A percentile compares a stretch with the other conserved stretches of the same genome.
Conservation (phyloP, 2,113 vertebrate species). For the Mionectes macconnelli region DNA sequence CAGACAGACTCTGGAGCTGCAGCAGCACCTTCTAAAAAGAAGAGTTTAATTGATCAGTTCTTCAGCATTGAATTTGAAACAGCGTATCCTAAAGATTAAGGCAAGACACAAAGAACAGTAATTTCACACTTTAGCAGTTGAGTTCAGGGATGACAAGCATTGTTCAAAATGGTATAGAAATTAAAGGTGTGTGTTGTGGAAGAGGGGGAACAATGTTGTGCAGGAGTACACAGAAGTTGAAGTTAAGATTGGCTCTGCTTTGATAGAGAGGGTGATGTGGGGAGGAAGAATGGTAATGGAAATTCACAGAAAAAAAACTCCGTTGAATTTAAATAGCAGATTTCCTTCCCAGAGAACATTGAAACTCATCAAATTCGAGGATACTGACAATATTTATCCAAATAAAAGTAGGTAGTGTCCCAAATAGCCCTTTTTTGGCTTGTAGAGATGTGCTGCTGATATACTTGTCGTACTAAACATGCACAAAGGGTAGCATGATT, state of each 20-base stretch:
- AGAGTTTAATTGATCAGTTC: slow-evolving; percentile 97
- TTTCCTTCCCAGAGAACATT: neutral
- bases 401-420: neutral
- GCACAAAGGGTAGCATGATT: neutral
- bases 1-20: slow-evolving; percentile 77
- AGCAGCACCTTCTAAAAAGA: slow-evolving; percentile 83
- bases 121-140: neutral
- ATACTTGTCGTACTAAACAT: neutral
- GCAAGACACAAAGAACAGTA: neutral
- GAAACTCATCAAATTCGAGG: neutral
- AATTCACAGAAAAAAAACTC: neutral
- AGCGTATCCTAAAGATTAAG: slow-evolving; percentile 86
- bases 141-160: neutral
- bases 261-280: neutral
- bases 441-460: neutral
- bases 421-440: neutral
- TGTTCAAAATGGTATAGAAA: neutral
- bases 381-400: neutral
- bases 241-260: neutral
- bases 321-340: neutral
- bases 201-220: neutral
- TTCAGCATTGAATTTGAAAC: slow-evolving; percentile 97
- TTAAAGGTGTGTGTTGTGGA: neutral
- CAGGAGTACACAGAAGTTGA: neutral
- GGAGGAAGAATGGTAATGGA: neutral